Percentiles rank a stretch among this genome's conserved stretches.
These are phyloP conservation scores for Anarhynchus alexandrinus DNA, from an alignment of 2,113 vertebrate species.

Conservation along the genomic window DNA sequence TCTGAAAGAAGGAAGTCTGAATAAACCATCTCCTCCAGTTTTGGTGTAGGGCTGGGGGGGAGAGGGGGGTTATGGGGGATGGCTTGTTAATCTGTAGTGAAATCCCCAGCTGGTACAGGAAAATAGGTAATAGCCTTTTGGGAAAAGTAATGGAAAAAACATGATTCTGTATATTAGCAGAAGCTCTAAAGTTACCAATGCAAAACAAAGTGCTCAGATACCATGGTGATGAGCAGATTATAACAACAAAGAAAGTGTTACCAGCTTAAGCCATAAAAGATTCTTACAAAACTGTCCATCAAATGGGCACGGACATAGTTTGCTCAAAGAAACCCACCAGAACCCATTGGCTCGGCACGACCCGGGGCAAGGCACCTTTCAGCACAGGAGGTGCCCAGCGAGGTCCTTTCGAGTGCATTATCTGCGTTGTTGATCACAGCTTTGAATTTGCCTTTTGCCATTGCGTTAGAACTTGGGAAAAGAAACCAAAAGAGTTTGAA, in stretches of 20 bases:
- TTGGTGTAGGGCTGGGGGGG: background rate
- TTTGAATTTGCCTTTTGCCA: background rate
- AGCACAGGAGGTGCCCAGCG: background rate
- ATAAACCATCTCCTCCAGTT: background rate
- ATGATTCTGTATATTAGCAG: background rate
- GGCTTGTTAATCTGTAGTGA: background rate
- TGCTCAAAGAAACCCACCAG: background rate
- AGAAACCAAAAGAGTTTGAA: fast-evolving
- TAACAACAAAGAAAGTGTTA: background rate
- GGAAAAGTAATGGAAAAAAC: background rate
- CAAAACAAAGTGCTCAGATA: background rate
- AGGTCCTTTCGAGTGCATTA: background rate
- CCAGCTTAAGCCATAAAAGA: background rate
- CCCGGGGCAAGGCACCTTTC: background rate
- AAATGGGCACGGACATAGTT: background rate
- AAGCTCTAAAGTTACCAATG: background rate
- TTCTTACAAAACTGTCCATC: background rate
- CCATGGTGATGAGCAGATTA: background rate
- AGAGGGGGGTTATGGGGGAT: no score
- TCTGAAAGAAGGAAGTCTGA: background rate
- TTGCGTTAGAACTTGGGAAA: background rate
- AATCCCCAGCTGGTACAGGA: background rate
- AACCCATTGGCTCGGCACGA: background rate
- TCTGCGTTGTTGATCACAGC: background rate
- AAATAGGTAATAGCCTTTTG: background rate